Base-by-base conservation (phyloP, 2,113 vertebrate species). In the Syrmaticus mikado region DNA sequence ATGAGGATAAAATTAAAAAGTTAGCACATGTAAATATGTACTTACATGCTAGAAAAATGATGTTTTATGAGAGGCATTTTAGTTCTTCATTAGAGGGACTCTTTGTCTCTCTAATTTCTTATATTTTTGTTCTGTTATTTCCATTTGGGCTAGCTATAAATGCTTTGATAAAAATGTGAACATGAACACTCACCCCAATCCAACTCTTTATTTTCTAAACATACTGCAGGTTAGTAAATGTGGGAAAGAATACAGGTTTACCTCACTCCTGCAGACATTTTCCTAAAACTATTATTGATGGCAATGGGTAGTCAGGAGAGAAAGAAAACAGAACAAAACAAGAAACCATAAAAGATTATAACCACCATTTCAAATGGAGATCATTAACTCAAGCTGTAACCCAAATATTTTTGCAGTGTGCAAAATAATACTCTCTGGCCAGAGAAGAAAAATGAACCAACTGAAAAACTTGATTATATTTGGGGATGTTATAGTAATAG, bases 321-420 rank as follows among this genome's bases (percentile, higher is more conserved):
- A 65, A 89, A 91, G 55, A 70, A 77, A 55, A 12, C 7, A 40
- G 88, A 62, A 36, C 24, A 62, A 38, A 72, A 30, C 9, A 36
- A 89, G 91, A 65, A 43, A 28, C 22, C 15, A 81, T 58, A 53
- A 76, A 95, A 80, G 21, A 92, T 71, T 71, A 38, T 94, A 96
- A 73, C 45, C 62, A 45, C 22, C 40, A n/a, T 93, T 91, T 92
- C 55, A 11, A 91, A 78, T 87, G 67, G 62, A 55, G 66, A 86
- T 93, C 86, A 93, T 94, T 93, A 94, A 95, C 95, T 75, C 89
- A 95, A 95, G 83, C 89, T 95, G 92, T 95, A 94, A 92, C 91
- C 82, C 84, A 94, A 36, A 87, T 92, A 81, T 82, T 95, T 95
- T 89, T 87, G 74, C 55, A 62, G 34, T 81, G 61, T 66, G 48